Evolutionary conservation across 2,113 vertebrate species (phyloP).

Genomic region (Cinclus mexicanus): DNA sequence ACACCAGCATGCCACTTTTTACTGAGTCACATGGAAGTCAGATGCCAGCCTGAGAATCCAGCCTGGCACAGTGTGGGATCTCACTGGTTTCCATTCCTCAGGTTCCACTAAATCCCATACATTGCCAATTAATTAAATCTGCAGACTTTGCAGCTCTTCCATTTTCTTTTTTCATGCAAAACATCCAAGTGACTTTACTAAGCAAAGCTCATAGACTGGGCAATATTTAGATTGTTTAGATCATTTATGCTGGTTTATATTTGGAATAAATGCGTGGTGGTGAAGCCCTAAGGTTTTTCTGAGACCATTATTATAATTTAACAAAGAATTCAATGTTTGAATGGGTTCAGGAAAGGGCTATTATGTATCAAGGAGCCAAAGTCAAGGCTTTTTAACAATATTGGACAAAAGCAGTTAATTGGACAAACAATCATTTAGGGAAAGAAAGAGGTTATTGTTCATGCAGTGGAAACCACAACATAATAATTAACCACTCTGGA

Average conservation of each 20-base stretch:
- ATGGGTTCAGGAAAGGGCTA: conserved; percentile 52
- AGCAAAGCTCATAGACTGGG: neutral
- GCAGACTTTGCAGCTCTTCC: neutral
- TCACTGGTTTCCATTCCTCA: neutral
- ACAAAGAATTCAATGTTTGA: conserved; percentile 47
- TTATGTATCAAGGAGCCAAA: conserved; percentile 48
- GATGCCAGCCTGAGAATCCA: neutral
- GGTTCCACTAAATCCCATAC: neutral
- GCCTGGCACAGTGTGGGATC: neutral
- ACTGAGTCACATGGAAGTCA: neutral
- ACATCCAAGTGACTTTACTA: neutral
- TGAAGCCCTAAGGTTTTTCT: neutral
- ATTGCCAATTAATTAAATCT: neutral
- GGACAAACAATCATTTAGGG: conserved; percentile 45
- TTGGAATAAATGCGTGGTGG: neutral
- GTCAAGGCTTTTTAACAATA: conserved; percentile 61
- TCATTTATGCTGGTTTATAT: neutral
- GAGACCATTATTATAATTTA: conserved; percentile 45
- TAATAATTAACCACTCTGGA: conserved; percentile 52
- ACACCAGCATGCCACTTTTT: neutral
- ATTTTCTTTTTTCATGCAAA: neutral
- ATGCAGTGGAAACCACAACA: neutral
- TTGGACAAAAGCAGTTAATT: conserved; percentile 31
- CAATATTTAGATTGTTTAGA: neutral
- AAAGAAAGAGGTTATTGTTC: conserved; percentile 57